Conservation (phyloP, 2,888 invertebrate genomes). For the Pediacus dermestoides region DNA sequence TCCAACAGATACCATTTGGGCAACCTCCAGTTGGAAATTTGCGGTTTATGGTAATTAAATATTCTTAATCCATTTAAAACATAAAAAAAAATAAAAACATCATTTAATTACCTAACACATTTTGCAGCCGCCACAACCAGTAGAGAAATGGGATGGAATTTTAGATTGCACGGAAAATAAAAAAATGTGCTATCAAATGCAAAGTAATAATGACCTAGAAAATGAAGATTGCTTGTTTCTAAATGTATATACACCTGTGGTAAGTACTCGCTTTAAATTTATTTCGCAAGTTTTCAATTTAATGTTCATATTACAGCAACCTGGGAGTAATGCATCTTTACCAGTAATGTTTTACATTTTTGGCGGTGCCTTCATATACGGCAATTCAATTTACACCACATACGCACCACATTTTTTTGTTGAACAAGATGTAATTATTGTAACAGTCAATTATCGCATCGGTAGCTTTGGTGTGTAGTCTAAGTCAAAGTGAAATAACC, state of each 20-base stretch:
- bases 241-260: conserved; percentile 31
- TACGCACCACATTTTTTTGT: conserved; percentile 42
- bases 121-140: conserved; percentile 29
- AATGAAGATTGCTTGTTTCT: conserved; percentile 34
- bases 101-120: too few relatives aligned
- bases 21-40: conserved; percentile 27
- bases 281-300: too few relatives aligned
- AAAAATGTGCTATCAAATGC: conserved; percentile 26
- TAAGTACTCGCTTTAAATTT: too few relatives aligned
- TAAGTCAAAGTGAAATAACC: too few relatives aligned
- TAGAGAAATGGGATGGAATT: conserved; percentile 31
- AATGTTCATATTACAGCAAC: too few relatives aligned
- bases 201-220: conserved; percentile 19
- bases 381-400: conserved; percentile 30
- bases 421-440: conserved; percentile 35
- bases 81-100: too few relatives aligned
- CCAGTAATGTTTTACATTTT: conserved; percentile 47
- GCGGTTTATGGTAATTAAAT: conserved; percentile 21
- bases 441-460: conserved; percentile 32
- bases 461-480: conserved; percentile 35
- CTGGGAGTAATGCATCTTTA: conserved; percentile 21
- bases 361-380: conserved; percentile 45
- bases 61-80: too few relatives aligned
- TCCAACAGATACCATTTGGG: conserved; percentile 30
- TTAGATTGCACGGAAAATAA: conserved; percentile 30